These are phyloP conservation scores for Atrina japonica DNA, from an alignment of 2,888 invertebrate genomes.

Conservation along the genomic window DNA sequence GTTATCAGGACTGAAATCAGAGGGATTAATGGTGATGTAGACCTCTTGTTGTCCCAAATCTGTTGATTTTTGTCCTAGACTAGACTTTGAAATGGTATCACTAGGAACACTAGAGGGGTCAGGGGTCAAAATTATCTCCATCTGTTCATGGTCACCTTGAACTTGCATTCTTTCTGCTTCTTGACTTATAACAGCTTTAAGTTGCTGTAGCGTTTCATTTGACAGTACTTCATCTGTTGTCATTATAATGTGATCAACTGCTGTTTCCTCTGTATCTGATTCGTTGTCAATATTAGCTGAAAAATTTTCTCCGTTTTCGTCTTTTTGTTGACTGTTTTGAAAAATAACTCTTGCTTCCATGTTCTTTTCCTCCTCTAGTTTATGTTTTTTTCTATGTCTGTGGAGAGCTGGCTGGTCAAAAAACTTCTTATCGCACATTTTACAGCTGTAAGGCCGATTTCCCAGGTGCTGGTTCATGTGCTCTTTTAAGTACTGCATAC, in stretches of 20 bases:
- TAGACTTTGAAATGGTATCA: neutral
- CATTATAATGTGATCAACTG: constrained; percentile 24
- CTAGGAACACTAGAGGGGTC: neutral
- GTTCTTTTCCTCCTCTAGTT: constrained; percentile 27
- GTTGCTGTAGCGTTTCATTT: constrained; percentile 2
- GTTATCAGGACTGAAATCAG: constrained; percentile 9
- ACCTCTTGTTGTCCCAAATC: constrained; percentile 22
- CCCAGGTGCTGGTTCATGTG: constrained; percentile 80
- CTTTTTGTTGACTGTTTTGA: neutral
- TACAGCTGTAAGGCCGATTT: constrained; percentile 78
- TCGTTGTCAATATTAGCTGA: constrained; percentile 31
- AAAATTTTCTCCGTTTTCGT: neutral
- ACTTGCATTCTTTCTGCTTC: constrained; percentile 9
- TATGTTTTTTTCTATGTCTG: constrained; percentile 68
- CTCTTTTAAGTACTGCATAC: constrained; percentile 80
- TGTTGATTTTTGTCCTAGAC: neutral
- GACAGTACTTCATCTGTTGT: constrained; percentile 26
- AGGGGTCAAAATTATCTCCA: neutral
- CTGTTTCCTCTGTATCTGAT: constrained; percentile 1
- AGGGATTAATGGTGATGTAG: constrained; percentile 16
- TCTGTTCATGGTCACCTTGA: neutral
- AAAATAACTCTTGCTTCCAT: neutral
- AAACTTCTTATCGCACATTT: constrained; percentile 75
- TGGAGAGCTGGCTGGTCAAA: constrained; percentile 74
- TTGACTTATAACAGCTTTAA: neutral